Evolutionary conservation across 2,888 invertebrate species (phyloP), one percentile per base, ranked within the genome.

Genomic region (Lysandra bellargus): DNA sequence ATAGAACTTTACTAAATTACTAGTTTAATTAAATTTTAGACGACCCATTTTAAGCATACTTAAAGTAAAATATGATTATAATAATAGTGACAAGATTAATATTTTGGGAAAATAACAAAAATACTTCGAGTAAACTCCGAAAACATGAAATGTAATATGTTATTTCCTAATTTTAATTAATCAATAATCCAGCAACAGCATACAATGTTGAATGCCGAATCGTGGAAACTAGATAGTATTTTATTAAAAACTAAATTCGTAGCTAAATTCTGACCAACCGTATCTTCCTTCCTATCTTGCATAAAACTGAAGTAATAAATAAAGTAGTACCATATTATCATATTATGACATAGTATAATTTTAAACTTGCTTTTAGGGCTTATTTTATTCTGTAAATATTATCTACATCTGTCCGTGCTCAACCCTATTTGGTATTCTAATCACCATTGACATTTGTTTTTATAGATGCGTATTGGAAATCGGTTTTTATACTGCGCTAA

Each of bases 381-480:
- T 33, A 69, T 69, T 69, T 69, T 12, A 33, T 17, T 69, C 17
- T 37, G 33, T 69, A 44, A 74, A 75, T n/a, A 75, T 75, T 75
- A n/a, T 44, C n/a, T n/a, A 75, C 75, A 75, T 75, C 75, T 75
- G 75, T 75, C 75, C 75, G 3, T 12, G 7, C 75, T 44, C 12
- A 33, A 69, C 1, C 74, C 44, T 44, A 44, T 75, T 75, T 75
- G 75, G 75, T 49, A 75, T 75, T 75, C 75, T 75, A 44, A 75
- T 75, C 74, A 23, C 74, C 44, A 75, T n/a, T 75, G 44, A 44
- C 74, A 23, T 75, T 44, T 14, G 44, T 75, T 23, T 75, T 75
- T 75, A 75, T 75, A 75, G 75, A 44, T 75, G 23, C 40, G 74
- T 75, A 57, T 76, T 76, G 33, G 33, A 57, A 33, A 49, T 76